These are phyloP conservation scores for Drosophila watanabei DNA, from an alignment of 1,140 invertebrate genomes.

Conservation along the genomic window DNA sequence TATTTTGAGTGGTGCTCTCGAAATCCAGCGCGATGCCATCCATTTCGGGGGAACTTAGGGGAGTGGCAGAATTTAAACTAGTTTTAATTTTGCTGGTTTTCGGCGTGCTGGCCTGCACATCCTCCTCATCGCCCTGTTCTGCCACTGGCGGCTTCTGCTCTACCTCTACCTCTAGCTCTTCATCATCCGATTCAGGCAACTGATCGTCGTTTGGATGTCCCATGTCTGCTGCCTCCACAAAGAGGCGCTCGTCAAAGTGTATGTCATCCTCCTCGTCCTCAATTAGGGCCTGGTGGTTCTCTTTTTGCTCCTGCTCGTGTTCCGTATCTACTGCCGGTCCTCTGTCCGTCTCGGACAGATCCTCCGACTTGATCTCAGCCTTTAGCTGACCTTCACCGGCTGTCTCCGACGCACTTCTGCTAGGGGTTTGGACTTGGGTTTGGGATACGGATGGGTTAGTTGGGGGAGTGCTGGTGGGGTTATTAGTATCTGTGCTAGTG, in stretches of 20 bases:
- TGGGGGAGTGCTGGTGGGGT: slow-evolving; percentile 40
- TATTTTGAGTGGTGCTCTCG: slow-evolving; percentile 47
- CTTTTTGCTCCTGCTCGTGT: slow-evolving; percentile 34
- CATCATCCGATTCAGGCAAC: slow-evolving; percentile 65
- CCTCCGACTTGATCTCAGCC: slow-evolving; percentile 7
- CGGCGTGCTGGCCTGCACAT: slow-evolving; percentile 71
- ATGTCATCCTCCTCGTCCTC: slow-evolving; percentile 75
- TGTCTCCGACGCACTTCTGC: slow-evolving; percentile 14
- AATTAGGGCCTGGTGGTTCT: slow-evolving; percentile 40
- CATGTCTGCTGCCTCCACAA: slow-evolving; percentile 64
- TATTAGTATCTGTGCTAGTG: slow-evolving; percentile 64
- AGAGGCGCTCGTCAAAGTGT: slow-evolving; percentile 78
- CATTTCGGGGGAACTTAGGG: slow-evolving; percentile 31
- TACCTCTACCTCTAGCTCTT: slow-evolving; percentile 28
- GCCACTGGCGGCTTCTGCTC: background rate
- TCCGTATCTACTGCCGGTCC: slow-evolving; percentile 1
- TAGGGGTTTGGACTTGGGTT: slow-evolving; percentile 24
- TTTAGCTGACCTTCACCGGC: slow-evolving; percentile 14
- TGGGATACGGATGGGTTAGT: slow-evolving; percentile 34
- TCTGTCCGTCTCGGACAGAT: slow-evolving; percentile 4
- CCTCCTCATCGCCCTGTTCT: background rate
- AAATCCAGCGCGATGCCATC: slow-evolving; percentile 46
- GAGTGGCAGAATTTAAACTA: slow-evolving; percentile 37
- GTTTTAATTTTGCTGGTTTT: slow-evolving; percentile 46
- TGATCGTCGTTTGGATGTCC: slow-evolving; percentile 37